Conservation (phyloP, 2,888 invertebrate genomes). For the Dione vanillae region DNA sequence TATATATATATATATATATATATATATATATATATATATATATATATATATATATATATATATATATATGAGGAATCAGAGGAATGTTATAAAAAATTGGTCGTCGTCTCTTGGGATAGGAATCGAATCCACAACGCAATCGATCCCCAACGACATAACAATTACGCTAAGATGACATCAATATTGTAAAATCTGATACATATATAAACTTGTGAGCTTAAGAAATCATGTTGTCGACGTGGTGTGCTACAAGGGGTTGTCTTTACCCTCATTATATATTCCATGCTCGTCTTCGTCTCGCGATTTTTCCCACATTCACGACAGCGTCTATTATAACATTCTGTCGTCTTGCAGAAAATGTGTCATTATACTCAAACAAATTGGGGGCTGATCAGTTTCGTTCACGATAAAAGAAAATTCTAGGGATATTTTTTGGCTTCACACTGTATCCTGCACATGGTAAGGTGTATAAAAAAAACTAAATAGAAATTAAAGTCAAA, state of each 20-base stretch:
- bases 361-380: constrained; percentile 18
- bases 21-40: too few species aligned
- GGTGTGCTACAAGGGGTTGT: constrained; percentile 8
- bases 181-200: not conserved
- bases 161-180: not conserved
- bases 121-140: too few species aligned
- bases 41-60: too few species aligned
- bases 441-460: not conserved
- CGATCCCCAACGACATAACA: not conserved
- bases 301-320: constrained; percentile 46
- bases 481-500: too few species aligned
- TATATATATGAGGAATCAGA: too few species aligned
- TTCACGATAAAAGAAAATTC: not conserved
- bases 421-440: too few species aligned
- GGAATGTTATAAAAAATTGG: too few species aligned
- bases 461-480: not conserved
- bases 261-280: constrained; percentile 39
- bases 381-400: constrained; percentile 7
- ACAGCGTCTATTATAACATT: constrained; percentile 44
- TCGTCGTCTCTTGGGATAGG: too few species aligned
- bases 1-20: too few species aligned
- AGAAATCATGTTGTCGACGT: not conserved
- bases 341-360: constrained; percentile 37
- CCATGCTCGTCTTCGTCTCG: constrained; percentile 37
- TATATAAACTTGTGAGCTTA: not conserved